Evolutionary conservation across 2,888 invertebrate genomes (phyloP).

Genomic region (Anarsia innoxiella): DNA sequence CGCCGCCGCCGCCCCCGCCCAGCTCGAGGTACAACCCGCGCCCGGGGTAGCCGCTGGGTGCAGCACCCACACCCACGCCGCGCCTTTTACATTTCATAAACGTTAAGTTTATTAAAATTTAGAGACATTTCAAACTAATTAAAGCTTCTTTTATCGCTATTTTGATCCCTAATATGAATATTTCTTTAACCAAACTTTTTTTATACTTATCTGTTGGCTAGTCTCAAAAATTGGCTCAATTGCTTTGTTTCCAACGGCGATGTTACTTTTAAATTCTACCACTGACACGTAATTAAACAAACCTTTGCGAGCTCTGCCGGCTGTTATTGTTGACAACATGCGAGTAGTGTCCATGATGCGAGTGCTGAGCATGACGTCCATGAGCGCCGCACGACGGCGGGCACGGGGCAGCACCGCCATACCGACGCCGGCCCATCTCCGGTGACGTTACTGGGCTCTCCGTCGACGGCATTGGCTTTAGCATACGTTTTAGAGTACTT

Average conservation of each 20-base stretch:
- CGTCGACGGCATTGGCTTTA: conserved; percentile 93
- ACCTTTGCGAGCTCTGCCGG: conserved; percentile 81
- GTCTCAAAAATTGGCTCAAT: not conserved
- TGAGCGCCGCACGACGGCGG: conserved; percentile 78
- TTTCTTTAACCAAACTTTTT: no score
- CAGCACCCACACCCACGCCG: conserved; percentile 62
- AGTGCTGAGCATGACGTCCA: conserved; percentile 74
- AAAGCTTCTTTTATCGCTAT: no score
- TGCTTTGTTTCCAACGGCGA: no score
- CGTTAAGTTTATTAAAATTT: no score
- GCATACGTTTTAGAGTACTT: conserved; percentile 92
- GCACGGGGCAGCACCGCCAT: conserved; percentile 73
- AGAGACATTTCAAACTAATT: no score
- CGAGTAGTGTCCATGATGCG: conserved; percentile 56
- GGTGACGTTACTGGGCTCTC: conserved; percentile 94
- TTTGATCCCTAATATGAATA: no score
- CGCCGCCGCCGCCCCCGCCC: conserved; percentile 66
- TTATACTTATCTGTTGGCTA: no score
- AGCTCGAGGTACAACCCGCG: conserved; percentile 86
- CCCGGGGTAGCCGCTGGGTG: conserved; percentile 78
- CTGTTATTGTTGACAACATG: conserved; percentile 76
- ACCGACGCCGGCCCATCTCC: conserved; percentile 89
- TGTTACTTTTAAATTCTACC: no score
- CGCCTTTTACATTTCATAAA: conserved; percentile 27
- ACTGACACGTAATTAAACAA: no score